Base-by-base conservation (phyloP, 1,140 invertebrate genomes). In the Papilio dardanus region DNA sequence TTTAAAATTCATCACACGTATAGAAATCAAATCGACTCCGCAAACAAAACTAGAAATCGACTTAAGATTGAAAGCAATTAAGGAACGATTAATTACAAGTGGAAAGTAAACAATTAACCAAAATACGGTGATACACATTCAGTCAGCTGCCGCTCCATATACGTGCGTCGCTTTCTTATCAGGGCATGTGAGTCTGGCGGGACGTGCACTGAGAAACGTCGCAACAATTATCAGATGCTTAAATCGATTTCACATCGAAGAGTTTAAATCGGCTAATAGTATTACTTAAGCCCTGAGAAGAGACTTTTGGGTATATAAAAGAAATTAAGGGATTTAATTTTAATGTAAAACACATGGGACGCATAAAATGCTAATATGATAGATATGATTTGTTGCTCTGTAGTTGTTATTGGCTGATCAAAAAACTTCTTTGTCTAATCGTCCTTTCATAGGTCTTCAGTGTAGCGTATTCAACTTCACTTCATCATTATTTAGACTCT, bases 21-120 rank as follows among this genome's bases (percentile, higher is more conserved):
- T 14, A 30, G 54, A 62, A 28, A 62, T 62, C 54, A 62, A 62
- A 62, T 62, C 24, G 54, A 30, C 2, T 16, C 54, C 28, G 21
- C 1, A 19, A 58, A 19, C n/a, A n/a, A 6, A 16, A 74, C 65
- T 46, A 67, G 76, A 76, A 80, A 77, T 76, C 79, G 77, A 81
- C 74, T 79, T 76, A 46, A 58, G 66, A 58, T 31, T 30, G 71
- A 21, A 74, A 40, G 67, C 79, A 83, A 81, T 83, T 84, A 81
- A 65, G 74, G 40, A 77, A 80, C 79, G 74, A 81, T 88, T 88
- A 87, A 87, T 87, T 85, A 86, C 74, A 82, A 81, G 81, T 81
- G 79, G 80, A 84, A 87, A 85, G 84, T 81, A 83, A 83, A 87
- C 81, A 86, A 86, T 88, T 86, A 88, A 77, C 80, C 74, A 83